phyloP scores from a whole-genome alignment of 2,113 vertebrate species.

The Carassius carassius region DNA sequence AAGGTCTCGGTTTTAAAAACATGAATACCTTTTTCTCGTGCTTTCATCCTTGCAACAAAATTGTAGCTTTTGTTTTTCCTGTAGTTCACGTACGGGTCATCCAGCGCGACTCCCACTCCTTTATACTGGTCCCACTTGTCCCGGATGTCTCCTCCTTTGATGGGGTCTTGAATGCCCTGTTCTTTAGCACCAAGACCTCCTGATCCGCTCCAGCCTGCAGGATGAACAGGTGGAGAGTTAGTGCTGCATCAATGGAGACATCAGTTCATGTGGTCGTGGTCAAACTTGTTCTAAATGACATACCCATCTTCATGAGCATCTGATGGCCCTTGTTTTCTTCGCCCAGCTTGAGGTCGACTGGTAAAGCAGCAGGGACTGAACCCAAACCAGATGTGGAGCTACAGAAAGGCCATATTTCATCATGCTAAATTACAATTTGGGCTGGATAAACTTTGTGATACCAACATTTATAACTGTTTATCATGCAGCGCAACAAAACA shows the following conservation, averaged over 20 bases:
- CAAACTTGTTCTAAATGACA: background rate
- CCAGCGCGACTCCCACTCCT: conserved; percentile 92
- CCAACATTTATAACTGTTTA: background rate
- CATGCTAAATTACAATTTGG: background rate
- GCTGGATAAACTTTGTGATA: background rate
- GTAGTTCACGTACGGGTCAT: conserved; percentile 97
- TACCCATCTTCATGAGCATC: conserved; percentile 86
- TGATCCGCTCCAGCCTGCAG: conserved; percentile 93
- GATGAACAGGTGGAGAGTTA: background rate
- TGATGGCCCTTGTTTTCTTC: conserved; percentile 89
- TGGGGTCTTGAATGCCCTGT: conserved; percentile 98
- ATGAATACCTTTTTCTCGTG: conserved; percentile 88
- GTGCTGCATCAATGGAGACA: background rate
- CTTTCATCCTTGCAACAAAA: conserved; percentile 98
- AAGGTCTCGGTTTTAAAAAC: background rate
- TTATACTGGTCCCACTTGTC: conserved; percentile 99
- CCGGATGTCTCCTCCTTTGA: conserved; percentile 93
- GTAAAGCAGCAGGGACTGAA: conserved; percentile 74
- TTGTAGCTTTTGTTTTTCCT: conserved; percentile 97
- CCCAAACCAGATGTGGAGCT: conserved; percentile 87
- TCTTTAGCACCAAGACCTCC: conserved; percentile 95
- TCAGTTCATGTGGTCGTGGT: background rate
- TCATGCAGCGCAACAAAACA: background rate
- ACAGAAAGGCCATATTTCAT: background rate
- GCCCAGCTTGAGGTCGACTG: conserved; percentile 83